Base-by-base conservation (phyloP, 2,888 invertebrate genomes). In the Xanthorhoe spadicearia region DNA sequence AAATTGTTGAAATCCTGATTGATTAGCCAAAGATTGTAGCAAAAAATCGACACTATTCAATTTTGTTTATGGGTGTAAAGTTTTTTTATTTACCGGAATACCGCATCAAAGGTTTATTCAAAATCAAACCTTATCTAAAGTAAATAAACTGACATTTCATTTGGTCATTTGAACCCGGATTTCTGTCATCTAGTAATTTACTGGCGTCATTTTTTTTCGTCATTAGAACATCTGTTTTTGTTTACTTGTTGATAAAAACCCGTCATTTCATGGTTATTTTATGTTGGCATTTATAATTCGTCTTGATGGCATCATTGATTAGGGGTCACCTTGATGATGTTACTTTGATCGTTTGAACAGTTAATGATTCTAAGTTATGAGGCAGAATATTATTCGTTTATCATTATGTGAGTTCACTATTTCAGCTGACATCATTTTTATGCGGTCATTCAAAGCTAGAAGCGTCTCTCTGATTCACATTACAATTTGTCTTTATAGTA, bases 151-250 rank as follows among this genome's bases (percentile, higher is more conserved):
- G 55, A 68, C 64, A 61, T 53, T 63, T 58, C 15, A 18, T 57
- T 55, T 69, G 53, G 61, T 68, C 71, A 71, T 69, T 57, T 66
- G 72, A 63, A 76, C 74, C 76, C 74, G 76, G 72, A 75, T 77
- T 75, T 73, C 66, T 61, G 59, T 65, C 68, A 28, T 64, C 64
- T 70, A 64, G 70, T 70, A 77, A 74, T 68, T 77, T 71, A 69
- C 72, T 71, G 72, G 70, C 73, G 72, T 74, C 59, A 55, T 71
- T 77, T 77, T 78, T 78, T 75, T 69, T 64, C 68, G 73, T 78
- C 74, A 77, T 70, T 73, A 66, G 68, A 73, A 73, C 72, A 72
- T 74, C 71, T 72, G 75, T 78, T 77, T 81, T 81, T 77, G 69
- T 74, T 73, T 67, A 66, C 70, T 62, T 72, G 71, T 70, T 66